phyloP scores from a whole-genome alignment of 2,797 vertebrate genomes.

The Etheostoma perlongum region DNA sequence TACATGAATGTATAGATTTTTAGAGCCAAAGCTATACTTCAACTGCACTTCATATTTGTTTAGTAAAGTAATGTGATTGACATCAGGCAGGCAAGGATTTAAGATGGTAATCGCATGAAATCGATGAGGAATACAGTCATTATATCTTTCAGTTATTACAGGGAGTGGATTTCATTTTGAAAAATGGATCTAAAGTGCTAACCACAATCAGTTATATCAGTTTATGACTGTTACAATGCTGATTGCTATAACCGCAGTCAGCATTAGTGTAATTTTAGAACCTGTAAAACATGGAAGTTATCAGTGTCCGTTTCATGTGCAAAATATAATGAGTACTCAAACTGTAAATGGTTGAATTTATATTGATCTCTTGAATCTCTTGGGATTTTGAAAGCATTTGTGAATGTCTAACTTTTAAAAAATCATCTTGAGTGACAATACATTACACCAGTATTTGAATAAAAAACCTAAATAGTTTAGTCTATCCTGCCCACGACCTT shows the following conservation, averaged over 20 bases:
- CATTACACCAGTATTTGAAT: not conserved
- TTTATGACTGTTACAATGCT: constrained; percentile 53
- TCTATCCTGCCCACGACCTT: not conserved
- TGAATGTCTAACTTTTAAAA: constrained; percentile 29
- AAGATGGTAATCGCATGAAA: constrained; percentile 6
- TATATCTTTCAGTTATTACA: constrained; percentile 1
- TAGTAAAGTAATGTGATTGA: constrained; percentile 4
- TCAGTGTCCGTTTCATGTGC: constrained; percentile 60
- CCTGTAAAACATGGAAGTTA: constrained; percentile 58
- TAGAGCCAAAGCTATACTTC: not conserved
- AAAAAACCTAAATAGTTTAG: not conserved
- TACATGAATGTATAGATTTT: not conserved
- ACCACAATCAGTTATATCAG: constrained; percentile 52
- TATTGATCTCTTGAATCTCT: constrained; percentile 42
- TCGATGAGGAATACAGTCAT: constrained; percentile 8
- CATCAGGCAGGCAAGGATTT: not conserved
- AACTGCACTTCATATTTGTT: constrained; percentile 1
- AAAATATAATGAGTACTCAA: constrained; percentile 73
- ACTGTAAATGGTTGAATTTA: constrained; percentile 57
- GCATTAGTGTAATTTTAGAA: constrained; percentile 66
- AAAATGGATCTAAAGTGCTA: constrained; percentile 52
- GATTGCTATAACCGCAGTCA: constrained; percentile 56
- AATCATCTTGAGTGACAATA: constrained; percentile 17
- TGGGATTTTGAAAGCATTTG: constrained; percentile 31
- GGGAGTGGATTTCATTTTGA: constrained; percentile 17